Evolutionary conservation across 1,140 invertebrate species (phyloP), one percentile per base, ranked within the genome.

Genomic region (Grapholita molesta): DNA sequence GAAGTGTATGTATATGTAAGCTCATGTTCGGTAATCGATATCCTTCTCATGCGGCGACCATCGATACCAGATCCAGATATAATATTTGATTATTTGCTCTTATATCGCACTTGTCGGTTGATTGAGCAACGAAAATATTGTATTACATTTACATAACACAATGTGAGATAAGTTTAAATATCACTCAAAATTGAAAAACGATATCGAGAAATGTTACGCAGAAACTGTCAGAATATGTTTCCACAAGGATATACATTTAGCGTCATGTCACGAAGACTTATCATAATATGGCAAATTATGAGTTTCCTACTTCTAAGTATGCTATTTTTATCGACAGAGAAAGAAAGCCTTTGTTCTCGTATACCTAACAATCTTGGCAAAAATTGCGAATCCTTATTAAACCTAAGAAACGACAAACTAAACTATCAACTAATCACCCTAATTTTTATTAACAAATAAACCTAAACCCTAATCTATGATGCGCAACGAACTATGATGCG

Each of bases 111-210:
- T 61, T 25, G 55, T 61, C 6, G 55, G 55, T 28, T 61, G 25
- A 61, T 61, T 61, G 55, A 61, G 55, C 24, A 61, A 61, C 55
- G 25, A 28, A 61, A 61, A 61, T 65, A 65, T 65, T 65, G 11
- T 23, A 32, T 65, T 65, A 65, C 64, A 35, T 65, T 65, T 65
- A 65, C 64, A 65, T 65, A 38, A 65, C 33, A 35, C 24, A 33
- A 65, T 23, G 33, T 65, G 64, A 35, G 33, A 65, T 65, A 11
- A 38, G 15, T 11, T 65, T 12, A 38, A 38, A 65, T 65, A 65
- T 65, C 64, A 65, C 32, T 33, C 23, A 12, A 18, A 30, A 61
- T 61, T 61, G 55, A 61, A 61, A 48, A 61, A 61, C 55, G 55
- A 61, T 61, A 61, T 61, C 55, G 55, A 61, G 15, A 61, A 61